Conservation (phyloP, 1,140 invertebrate species). For the Oppia nitens region DNA sequence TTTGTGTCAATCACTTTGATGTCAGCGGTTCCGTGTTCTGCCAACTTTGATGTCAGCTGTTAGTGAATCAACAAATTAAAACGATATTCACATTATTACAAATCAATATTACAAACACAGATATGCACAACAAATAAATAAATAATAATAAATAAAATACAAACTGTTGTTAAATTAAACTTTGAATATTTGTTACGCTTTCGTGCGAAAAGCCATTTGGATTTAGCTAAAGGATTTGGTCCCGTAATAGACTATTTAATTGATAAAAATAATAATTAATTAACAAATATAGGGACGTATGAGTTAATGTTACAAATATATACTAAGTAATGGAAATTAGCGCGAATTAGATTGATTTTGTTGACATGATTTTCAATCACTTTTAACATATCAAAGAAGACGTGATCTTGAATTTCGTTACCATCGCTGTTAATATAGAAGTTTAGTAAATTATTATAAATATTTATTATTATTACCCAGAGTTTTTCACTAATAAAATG, state of each 20-base stretch:
- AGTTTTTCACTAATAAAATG: neutral
- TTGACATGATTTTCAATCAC: neutral
- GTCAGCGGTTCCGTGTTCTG: neutral
- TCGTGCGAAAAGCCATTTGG: neutral
- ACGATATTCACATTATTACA: too few relatives aligned
- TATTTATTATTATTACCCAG: neutral
- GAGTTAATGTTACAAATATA: neutral
- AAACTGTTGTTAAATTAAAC: neutral
- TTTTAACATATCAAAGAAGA: neutral
- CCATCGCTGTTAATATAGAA: too few relatives aligned
- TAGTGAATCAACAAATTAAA: neutral
- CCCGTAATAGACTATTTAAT: neutral
- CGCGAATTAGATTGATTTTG: slow-evolving; percentile 5
- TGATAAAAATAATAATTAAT: neutral
- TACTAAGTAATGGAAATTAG: neutral
- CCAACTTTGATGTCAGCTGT: neutral
- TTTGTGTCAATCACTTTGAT: neutral
- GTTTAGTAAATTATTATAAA: neutral
- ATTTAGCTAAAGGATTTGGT: neutral
- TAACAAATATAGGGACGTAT: too few relatives aligned
- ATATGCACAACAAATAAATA: neutral
- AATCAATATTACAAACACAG: neutral
- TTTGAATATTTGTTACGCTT: neutral
- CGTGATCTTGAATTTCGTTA: neutral
- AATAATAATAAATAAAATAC: neutral